Evolutionary conservation across 2,888 invertebrate genomes (phyloP).

Genomic region (Melinaea menophilus): DNA sequence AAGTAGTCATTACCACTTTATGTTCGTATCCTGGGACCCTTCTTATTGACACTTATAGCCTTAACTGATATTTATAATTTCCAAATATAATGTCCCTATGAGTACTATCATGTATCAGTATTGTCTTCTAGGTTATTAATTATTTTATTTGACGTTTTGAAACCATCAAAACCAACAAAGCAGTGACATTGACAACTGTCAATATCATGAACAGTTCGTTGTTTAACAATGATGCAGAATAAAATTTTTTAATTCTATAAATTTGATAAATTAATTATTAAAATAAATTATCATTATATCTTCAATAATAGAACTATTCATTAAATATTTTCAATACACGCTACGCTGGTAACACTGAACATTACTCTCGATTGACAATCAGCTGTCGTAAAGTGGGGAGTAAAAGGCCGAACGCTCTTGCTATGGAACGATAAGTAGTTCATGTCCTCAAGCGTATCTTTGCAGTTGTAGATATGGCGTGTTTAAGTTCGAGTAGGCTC

Average conservation of each 20-base stretch:
- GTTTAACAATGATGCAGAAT: no score
- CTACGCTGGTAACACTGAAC: constrained; percentile 39
- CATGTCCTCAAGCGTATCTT: constrained; percentile 79
- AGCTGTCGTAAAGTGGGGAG: constrained; percentile 75
- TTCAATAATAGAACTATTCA: neutral
- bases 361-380: constrained; percentile 68
- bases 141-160: no score
- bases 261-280: neutral
- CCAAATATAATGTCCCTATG: no score
- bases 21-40: no score
- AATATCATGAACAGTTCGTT: neutral
- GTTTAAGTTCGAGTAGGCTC: constrained; percentile 89
- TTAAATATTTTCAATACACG: neutral
- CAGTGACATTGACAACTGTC: neutral
- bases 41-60: no score
- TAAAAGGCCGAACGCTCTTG: constrained; percentile 67
- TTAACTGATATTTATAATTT: no score
- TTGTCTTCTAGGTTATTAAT: no score
- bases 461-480: constrained; percentile 89
- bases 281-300: neutral
- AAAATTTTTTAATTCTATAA: neutral
- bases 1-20: no score
- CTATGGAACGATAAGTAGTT: constrained; percentile 69
- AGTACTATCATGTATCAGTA: no score
- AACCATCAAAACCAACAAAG: no score